A percentile compares a stretch with the other conserved stretches of the same genome.
phyloP scores from a whole-genome alignment of 2,113 vertebrate species.

The Brevimyrus niger region DNA sequence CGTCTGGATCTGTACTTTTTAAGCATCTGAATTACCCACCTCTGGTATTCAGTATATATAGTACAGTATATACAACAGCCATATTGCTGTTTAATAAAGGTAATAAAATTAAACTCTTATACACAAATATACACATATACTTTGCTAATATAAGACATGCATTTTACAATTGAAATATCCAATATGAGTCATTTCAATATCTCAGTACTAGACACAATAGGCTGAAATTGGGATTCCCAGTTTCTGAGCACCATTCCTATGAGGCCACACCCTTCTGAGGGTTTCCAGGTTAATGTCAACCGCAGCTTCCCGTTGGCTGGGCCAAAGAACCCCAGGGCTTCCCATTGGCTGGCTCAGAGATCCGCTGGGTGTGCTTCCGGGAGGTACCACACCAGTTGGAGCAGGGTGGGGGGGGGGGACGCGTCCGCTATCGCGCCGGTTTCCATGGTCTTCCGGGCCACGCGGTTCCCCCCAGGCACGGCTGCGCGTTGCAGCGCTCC shows the following conservation, averaged over 20 bases:
- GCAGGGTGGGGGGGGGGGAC: slow-evolving; percentile 38
- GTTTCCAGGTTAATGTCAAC: not conserved
- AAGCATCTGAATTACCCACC: not conserved
- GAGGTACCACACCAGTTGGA: slow-evolving; percentile 11
- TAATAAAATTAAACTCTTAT: slow-evolving; percentile 70
- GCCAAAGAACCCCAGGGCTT: not conserved
- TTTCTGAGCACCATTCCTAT: not conserved
- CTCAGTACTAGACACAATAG: slow-evolving; percentile 40
- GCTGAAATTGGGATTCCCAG: not conserved
- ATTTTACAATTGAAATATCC: slow-evolving; percentile 52
- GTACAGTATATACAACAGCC: slow-evolving; percentile 64
- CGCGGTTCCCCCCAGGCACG: slow-evolving; percentile 75
- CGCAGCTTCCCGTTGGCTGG: not conserved
- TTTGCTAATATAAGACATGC: slow-evolving; percentile 52
- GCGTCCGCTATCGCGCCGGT: slow-evolving; percentile 81
- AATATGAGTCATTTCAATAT: slow-evolving; percentile 55
- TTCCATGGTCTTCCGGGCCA: slow-evolving; percentile 92
- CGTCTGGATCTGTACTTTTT: not conserved
- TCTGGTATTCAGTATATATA: slow-evolving; percentile 37
- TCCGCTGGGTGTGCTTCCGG: not conserved
- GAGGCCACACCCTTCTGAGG: too few relatives aligned
- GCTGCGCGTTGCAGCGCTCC: slow-evolving; percentile 75
- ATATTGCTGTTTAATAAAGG: slow-evolving; percentile 58
- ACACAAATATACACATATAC: slow-evolving; percentile 73
- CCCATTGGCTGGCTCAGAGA: not conserved